phyloP scores from a whole-genome alignment of 2,888 invertebrate species.

The Ophion costatus region DNA sequence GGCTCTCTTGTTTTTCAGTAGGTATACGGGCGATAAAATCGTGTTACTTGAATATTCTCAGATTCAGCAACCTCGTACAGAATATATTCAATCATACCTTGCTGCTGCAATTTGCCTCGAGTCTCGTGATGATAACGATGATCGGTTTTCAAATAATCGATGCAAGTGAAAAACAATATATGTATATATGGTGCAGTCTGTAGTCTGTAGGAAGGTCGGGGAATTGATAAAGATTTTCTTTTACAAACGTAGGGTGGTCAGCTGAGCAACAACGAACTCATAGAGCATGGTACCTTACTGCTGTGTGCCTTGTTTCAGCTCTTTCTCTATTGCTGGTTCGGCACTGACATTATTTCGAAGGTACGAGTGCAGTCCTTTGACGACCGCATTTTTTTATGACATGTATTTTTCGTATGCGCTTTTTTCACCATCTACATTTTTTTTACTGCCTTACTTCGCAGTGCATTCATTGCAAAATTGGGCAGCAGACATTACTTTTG shows the following conservation, averaged over 20 bases:
- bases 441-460: too few species aligned
- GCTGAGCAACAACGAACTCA: slow-evolving; percentile 52
- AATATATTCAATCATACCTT: slow-evolving; percentile 58
- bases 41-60: slow-evolving; percentile 28
- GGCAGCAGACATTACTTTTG: too few species aligned
- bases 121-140: slow-evolving; percentile 65
- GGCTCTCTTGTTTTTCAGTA: too few species aligned
- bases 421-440: neutral
- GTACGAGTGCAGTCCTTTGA: slow-evolving; percentile 23
- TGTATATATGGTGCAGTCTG: neutral
- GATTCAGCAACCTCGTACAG: slow-evolving; percentile 56
- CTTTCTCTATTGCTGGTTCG: slow-evolving; percentile 67
- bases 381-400: too few species aligned
- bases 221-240: neutral
- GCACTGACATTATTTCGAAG: slow-evolving; percentile 62
- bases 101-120: slow-evolving; percentile 65
- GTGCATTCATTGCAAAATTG: too few species aligned
- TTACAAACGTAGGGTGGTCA: slow-evolving; percentile 8
- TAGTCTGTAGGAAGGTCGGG: neutral
- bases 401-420: neutral
- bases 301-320: slow-evolving; percentile 60
- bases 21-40: neutral
- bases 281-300: slow-evolving; percentile 44
- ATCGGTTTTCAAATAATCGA: slow-evolving; percentile 64
- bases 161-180: slow-evolving; percentile 44